Conservation (phyloP, 2,113 vertebrate species). For the Chaetodon auriga region DNA sequence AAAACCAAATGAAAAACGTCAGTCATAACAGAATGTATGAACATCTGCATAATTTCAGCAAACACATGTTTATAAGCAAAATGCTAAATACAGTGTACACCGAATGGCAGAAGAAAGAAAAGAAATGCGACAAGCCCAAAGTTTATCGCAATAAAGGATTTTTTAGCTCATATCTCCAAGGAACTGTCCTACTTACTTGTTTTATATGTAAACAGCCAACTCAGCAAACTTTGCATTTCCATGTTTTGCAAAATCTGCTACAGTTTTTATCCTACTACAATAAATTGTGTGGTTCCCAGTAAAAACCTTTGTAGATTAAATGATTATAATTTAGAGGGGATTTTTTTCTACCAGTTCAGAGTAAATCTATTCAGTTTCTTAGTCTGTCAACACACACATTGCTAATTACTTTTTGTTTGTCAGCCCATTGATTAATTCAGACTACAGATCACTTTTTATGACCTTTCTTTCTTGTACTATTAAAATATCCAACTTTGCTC, state of each 20-base stretch:
- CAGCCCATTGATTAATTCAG: background rate
- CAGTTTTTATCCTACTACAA: background rate
- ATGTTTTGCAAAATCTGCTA: too few species aligned
- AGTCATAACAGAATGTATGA: background rate
- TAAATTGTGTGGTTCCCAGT: background rate
- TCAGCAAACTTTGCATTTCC: background rate
- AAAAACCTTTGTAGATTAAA: background rate
- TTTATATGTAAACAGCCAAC: background rate
- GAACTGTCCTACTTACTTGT: background rate
- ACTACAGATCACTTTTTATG: background rate
- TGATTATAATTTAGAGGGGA: background rate
- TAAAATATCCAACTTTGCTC: too few species aligned
- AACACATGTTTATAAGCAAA: background rate
- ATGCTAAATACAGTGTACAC: background rate
- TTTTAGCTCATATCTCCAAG: background rate
- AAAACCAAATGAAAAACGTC: background rate
- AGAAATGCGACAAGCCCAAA: background rate
- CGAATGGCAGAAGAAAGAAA: background rate
- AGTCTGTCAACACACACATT: background rate
- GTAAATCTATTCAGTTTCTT: background rate
- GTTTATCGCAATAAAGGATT: background rate
- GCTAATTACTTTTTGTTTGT: slow-evolving; percentile 3
- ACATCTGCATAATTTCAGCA: background rate
- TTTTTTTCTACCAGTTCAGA: background rate
- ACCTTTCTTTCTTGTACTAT: too few species aligned